Conservation (phyloP, 2,888 invertebrate genomes). For the Ennomos erosarius region DNA sequence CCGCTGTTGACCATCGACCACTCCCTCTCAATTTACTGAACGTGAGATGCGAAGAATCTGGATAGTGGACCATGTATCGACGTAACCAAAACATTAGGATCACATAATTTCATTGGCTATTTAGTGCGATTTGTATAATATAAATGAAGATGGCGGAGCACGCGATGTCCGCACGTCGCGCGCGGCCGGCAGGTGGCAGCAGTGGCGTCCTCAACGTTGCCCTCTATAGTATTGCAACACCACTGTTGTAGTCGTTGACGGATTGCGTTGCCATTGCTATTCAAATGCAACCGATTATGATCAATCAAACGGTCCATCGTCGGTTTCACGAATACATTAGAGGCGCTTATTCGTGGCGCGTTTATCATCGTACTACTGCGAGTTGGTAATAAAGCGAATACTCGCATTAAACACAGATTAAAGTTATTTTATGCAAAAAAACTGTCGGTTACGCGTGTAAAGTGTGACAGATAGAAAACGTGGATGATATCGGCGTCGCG, state of each 20-base stretch:
- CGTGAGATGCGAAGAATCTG: background rate
- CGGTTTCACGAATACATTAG: constrained; percentile 38
- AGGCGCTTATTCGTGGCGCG: constrained; percentile 15
- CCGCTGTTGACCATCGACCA: constrained; percentile 14
- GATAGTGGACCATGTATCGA: no score
- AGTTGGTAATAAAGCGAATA: constrained; percentile 19
- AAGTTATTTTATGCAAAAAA: constrained; percentile 23
- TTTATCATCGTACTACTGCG: constrained; percentile 2
- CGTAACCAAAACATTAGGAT: no score
- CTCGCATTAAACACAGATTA: constrained; percentile 28
- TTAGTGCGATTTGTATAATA: no score
- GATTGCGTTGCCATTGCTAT: constrained; percentile 13
- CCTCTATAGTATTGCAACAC: background rate
- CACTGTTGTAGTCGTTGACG: constrained; percentile 2
- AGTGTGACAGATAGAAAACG: constrained; percentile 30
- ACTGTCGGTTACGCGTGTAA: constrained; percentile 22
- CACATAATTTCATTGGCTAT: no score
- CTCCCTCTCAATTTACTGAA: constrained; percentile 22
- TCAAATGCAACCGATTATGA: constrained; percentile 24
- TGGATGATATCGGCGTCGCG: constrained; percentile 29
- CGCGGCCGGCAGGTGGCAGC: no score
- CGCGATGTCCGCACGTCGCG: no score
- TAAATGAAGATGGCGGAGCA: no score
- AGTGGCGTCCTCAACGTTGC: no score
- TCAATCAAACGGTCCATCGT: constrained; percentile 20